phyloP scores from a whole-genome alignment of 2,888 invertebrate species.

The Sesamia inferens region DNA sequence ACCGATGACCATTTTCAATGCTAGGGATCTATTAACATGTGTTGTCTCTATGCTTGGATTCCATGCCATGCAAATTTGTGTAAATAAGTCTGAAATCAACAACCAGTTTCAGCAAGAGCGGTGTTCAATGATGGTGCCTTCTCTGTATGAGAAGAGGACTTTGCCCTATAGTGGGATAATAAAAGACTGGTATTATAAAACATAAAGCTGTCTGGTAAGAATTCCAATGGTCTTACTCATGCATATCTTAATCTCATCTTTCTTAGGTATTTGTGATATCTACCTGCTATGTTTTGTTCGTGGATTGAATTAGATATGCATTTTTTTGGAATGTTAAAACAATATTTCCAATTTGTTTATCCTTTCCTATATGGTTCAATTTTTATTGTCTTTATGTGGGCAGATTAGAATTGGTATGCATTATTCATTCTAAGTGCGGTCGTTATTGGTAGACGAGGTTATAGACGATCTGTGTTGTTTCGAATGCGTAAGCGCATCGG shows the following conservation, averaged over 20 bases:
- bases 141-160: neutral
- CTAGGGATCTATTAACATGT: neutral
- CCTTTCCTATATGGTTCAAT: constrained; percentile 40
- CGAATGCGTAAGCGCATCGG: constrained; percentile 81
- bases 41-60: neutral
- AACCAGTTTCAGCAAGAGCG: neutral
- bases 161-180: neutral
- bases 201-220: constrained; percentile 29
- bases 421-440: constrained; percentile 62
- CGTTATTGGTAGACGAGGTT: constrained; percentile 75
- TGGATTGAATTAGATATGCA: constrained; percentile 20
- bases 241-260: constrained; percentile 10
- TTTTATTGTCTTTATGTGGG: constrained; percentile 58
- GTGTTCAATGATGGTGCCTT: neutral
- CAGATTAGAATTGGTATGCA: constrained; percentile 56
- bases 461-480: constrained; percentile 72
- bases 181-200: constrained; percentile 9
- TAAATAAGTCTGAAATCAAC: neutral
- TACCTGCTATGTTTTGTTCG: constrained; percentile 34
- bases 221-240: constrained; percentile 41
- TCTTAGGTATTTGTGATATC: constrained; percentile 41
- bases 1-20: neutral
- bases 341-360: constrained; percentile 45
- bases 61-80: neutral
- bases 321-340: constrained; percentile 38